A percentile compares a stretch with the other conserved stretches of the same genome.
Conservation (phyloP, 2,888 invertebrate species). For the Hoplodrina ambigua region DNA sequence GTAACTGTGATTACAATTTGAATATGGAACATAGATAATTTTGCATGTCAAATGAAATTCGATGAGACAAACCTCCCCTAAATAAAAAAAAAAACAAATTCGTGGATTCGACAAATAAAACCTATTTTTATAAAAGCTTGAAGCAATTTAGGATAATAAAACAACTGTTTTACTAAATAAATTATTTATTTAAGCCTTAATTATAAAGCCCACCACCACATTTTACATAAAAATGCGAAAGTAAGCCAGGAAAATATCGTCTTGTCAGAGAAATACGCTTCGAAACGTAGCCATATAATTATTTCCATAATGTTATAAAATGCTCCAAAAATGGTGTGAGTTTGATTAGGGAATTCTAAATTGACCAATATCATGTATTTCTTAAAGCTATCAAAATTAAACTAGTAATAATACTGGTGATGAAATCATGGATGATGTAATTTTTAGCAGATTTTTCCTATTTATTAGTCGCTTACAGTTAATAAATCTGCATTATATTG, state of each 20-base stretch:
- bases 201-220: not conserved
- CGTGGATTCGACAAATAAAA: not conserved
- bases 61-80: not conserved
- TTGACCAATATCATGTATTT: too few species aligned
- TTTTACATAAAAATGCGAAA: not conserved
- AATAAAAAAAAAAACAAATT: not conserved
- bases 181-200: conserved; percentile 28
- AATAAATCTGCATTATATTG: too few species aligned
- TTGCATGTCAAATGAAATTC: not conserved
- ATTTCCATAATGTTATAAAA: too few species aligned
- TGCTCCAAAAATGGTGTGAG: too few species aligned
- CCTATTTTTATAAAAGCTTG: conserved; percentile 1
- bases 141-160: conserved; percentile 32
- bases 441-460: too few species aligned
- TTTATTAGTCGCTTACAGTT: too few species aligned
- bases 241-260: not conserved
- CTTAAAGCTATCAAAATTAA: too few species aligned
- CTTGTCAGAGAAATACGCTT: too few species aligned
- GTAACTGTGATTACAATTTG: not conserved
- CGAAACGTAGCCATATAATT: too few species aligned
- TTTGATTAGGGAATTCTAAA: too few species aligned
- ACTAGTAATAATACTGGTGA: too few species aligned
- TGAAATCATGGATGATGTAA: too few species aligned
- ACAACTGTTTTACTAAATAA: conserved; percentile 7
- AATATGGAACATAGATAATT: not conserved